Base-by-base conservation (phyloP, 64 coral and sea anemone species). In the Montipora capricornis region DNA sequence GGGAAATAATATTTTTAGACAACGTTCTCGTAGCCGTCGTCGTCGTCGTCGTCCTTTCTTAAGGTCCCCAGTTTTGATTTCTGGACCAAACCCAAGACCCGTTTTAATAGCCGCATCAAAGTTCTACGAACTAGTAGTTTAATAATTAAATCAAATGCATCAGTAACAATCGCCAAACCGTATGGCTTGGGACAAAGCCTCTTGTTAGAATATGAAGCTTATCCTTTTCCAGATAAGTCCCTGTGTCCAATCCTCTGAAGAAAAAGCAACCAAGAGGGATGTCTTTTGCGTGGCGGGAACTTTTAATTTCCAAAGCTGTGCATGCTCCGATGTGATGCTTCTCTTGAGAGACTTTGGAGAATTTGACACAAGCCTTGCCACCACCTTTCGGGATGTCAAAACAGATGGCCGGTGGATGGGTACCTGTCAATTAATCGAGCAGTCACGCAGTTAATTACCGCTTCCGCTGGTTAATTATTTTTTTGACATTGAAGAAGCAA, bases 211-310 rank as follows among this genome's bases (percentile, higher is more conserved):
- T 22, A 17, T 70, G 48, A 44, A 71, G 45, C n/a, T 44, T 71
- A 20, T 47, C 62, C 46, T 47, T 20, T 16, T 90, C 88, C 14
- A 78, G 13, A 44, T 59, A 79, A 7, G 57, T 90, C n/a, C 20
- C 17, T 44, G 14, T 49, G 19, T 79, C 22, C 68, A 2, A 17
- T 9, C 61, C 88, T 57, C 17, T 50, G 47, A 90, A 90, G 57
- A 90, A 90, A 58, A 90, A 79, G n/a, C 88, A 90, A 3, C 88
- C 88, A 45, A 90, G 74, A 8, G 53, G 88, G 19, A 90, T 66
- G 55, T 90, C 74, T 77, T 79, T 79, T 1, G 8, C 3, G 11
- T 0, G 0, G 49, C 49, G 61, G 1, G 19, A 7, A n/a, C 4
- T 29, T 50, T 90, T 79, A 3, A 90, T 19, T 64, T 90, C 74